phyloP scores from a whole-genome alignment of 2,797 vertebrate genomes.

The Anolis apletophallus region DNA sequence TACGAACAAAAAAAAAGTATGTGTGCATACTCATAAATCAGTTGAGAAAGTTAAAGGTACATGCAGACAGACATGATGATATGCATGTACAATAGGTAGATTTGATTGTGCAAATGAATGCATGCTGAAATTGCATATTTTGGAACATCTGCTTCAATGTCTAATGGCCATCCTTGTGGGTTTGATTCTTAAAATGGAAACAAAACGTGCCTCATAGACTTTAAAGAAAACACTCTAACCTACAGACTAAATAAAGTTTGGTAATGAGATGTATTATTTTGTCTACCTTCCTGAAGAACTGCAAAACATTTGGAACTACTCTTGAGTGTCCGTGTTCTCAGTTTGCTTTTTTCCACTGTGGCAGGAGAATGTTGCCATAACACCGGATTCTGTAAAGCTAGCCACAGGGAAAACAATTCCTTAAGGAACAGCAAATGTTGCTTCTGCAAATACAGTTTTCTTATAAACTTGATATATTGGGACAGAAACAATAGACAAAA shows the following conservation, averaged over 20 bases:
- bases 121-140: constrained; percentile 36
- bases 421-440: not conserved
- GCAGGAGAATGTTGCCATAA: not conserved
- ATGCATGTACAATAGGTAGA: constrained; percentile 37
- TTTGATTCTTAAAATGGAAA: constrained; percentile 64
- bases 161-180: constrained; percentile 54
- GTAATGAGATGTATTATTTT: constrained; percentile 39
- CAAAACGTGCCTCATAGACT: constrained; percentile 44
- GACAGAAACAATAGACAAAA: not conserved
- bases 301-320: constrained; percentile 17
- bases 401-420: not conserved
- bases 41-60: constrained; percentile 54
- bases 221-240: constrained; percentile 47
- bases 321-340: not conserved
- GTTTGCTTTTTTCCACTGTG: not conserved
- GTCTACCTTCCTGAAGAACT: not conserved
- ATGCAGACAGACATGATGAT: constrained; percentile 60
- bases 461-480: not conserved
- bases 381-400: not conserved
- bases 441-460: not conserved
- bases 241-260: constrained; percentile 40
- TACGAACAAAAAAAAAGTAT: constrained; percentile 61
- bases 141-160: constrained; percentile 57
- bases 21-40: constrained; percentile 56
- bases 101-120: constrained; percentile 54